A percentile compares a stretch with the other conserved stretches of the same genome.
Evolutionary conservation across 2,797 vertebrate species (phyloP).

Genomic region (Macropus fuliginosus): DNA sequence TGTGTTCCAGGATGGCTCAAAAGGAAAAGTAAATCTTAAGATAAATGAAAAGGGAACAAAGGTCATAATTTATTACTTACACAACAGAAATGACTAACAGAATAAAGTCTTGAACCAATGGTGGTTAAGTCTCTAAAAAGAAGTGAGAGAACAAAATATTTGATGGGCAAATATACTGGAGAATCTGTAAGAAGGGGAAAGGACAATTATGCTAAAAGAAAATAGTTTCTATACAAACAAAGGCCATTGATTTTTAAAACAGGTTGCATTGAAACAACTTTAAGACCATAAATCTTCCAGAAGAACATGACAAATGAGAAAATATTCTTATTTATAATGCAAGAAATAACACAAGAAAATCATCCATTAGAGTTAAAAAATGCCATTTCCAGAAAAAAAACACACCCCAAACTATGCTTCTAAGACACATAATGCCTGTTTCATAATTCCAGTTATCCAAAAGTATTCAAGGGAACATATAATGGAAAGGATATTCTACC

Average conservation of each 20-base stretch:
- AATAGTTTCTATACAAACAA: neutral
- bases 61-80: neutral
- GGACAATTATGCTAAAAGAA: neutral
- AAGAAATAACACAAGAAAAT: neutral
- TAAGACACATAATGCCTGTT: neutral
- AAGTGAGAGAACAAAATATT: neutral
- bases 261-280: neutral
- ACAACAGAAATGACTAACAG: neutral
- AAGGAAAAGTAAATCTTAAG: neutral
- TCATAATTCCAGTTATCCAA: neutral
- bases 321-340: neutral
- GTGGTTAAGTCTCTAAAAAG: neutral
- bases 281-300: neutral
- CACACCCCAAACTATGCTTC: neutral
- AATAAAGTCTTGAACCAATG: neutral
- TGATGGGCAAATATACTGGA: neutral
- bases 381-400: neutral
- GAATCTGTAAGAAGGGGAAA: neutral
- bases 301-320: neutral
- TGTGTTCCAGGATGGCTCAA: neutral
- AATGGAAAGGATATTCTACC: neutral
- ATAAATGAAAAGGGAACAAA: neutral
- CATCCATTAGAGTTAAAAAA: neutral
- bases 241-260: neutral
- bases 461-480: neutral